Conservation (phyloP, 1,140 invertebrate species). For the Stenopsyche tienmushanensis region DNA sequence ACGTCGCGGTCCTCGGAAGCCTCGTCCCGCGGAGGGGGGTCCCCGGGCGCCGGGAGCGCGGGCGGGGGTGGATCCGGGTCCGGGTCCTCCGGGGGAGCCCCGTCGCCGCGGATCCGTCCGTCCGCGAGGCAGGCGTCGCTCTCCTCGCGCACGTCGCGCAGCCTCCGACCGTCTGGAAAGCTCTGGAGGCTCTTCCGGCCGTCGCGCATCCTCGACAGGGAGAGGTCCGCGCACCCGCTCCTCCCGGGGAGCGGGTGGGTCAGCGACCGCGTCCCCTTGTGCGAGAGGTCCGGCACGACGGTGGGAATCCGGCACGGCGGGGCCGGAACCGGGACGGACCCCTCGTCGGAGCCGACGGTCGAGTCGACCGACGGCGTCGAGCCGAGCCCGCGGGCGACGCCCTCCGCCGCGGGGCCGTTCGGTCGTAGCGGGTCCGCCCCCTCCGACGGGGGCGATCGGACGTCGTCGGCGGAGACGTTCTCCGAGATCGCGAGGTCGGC, state of each 20-base stretch:
- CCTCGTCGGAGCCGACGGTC: conserved; percentile 62
- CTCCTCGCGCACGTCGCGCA: conserved; percentile 56
- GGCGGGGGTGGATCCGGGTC: conserved; percentile 48
- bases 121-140: conserved; percentile 56
- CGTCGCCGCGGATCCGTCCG: conserved; percentile 54
- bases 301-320: conserved; percentile 42
- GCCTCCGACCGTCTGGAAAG: conserved; percentile 49
- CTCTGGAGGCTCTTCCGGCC: conserved; percentile 53
- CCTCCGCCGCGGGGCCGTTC: conserved; percentile 48
- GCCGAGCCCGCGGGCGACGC: too few relatives aligned
- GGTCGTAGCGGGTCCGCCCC: too few relatives aligned
- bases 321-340: conserved; percentile 50
- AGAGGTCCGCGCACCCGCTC: conserved; percentile 42
- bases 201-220: conserved; percentile 47
- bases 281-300: conserved; percentile 45
- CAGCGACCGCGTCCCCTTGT: conserved; percentile 53
- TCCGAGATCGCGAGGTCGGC: conserved; percentile 27
- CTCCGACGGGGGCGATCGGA: conserved; percentile 35
- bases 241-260: conserved; percentile 55
- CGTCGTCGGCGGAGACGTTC: conserved; percentile 48
- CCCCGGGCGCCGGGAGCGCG: conserved; percentile 48
- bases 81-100: conserved; percentile 49
- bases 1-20: conserved; percentile 48
- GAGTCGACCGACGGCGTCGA: conserved; percentile 63
- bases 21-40: background rate